A percentile compares a stretch with the other conserved stretches of the same genome.
Conservation (phyloP, 2,797 vertebrate genomes). For the Fratercula arctica region DNA sequence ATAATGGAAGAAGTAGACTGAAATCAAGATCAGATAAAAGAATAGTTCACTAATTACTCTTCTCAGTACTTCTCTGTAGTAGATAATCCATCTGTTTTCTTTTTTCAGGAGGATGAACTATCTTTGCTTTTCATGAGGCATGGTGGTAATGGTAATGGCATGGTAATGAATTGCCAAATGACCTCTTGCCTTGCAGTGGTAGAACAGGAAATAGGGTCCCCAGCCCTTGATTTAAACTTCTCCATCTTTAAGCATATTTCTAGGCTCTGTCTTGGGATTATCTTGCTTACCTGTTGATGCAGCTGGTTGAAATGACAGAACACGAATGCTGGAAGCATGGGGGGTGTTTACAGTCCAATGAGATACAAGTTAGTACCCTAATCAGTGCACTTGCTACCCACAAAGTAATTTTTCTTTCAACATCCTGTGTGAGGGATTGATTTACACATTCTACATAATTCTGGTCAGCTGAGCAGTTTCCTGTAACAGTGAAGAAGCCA, state of each 20-base stretch:
- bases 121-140: background rate
- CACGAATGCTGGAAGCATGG: background rate
- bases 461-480: slow-evolving; percentile 41
- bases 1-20: background rate
- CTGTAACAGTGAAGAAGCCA: slow-evolving; percentile 9
- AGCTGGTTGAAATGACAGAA: background rate
- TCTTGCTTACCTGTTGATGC: background rate
- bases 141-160: background rate
- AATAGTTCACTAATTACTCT: background rate
- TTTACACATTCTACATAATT: slow-evolving; percentile 35
- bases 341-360: background rate
- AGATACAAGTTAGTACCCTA: background rate
- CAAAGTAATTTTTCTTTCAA: background rate
- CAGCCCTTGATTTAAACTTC: background rate
- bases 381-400: background rate
- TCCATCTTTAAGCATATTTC: background rate
- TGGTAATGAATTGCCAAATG: background rate
- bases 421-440: background rate
- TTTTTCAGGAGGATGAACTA: background rate
- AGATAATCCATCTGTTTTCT: background rate
- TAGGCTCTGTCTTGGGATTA: background rate
- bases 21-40: background rate
- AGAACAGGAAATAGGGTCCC: background rate
- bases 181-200: background rate
- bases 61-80: background rate